A percentile compares a stretch with the other conserved stretches of the same genome.
phyloP scores from a whole-genome alignment of 92 coral and sea anemone species.

The Pocillopora meandrina region DNA sequence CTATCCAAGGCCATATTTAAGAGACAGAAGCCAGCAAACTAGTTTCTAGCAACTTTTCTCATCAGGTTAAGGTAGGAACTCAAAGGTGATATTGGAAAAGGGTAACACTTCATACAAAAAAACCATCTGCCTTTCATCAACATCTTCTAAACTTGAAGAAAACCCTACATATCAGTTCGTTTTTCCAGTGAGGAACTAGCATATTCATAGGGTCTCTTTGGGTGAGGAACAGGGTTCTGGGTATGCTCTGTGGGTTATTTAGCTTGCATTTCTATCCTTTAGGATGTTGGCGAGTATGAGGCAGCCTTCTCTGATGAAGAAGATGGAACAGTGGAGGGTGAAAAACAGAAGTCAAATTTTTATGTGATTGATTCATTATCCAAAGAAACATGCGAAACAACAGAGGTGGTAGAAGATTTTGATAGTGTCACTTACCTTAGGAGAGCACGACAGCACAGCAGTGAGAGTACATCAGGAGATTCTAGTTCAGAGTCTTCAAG shows the following conservation, averaged over 20 bases:
- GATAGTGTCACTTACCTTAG: neutral
- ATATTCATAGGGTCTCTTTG: too few relatives aligned
- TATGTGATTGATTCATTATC: neutral
- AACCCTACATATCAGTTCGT: too few relatives aligned
- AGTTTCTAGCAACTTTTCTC: too few relatives aligned
- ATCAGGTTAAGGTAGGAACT: too few relatives aligned
- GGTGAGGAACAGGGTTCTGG: too few relatives aligned
- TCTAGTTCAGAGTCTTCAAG: conserved; percentile 48
- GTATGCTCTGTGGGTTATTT: neutral
- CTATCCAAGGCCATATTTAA: neutral
- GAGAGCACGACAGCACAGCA: conserved; percentile 13
- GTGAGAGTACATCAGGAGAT: conserved; percentile 37
- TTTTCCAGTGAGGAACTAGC: too few relatives aligned
- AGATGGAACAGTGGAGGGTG: conserved; percentile 22
- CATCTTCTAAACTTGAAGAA: too few relatives aligned
- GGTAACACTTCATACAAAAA: too few relatives aligned
- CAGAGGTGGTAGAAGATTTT: neutral
- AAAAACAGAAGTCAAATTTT: neutral
- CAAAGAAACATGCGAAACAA: neutral
- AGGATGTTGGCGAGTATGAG: conserved; percentile 77
- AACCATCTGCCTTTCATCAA: too few relatives aligned
- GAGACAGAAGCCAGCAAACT: too few relatives aligned
- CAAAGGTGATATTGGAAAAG: too few relatives aligned
- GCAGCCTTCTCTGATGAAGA: conserved; percentile 90
- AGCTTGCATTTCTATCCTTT: neutral